Evolutionary conservation across 1,140 invertebrate genomes (phyloP).

Genomic region (Bombus soroeensis): DNA sequence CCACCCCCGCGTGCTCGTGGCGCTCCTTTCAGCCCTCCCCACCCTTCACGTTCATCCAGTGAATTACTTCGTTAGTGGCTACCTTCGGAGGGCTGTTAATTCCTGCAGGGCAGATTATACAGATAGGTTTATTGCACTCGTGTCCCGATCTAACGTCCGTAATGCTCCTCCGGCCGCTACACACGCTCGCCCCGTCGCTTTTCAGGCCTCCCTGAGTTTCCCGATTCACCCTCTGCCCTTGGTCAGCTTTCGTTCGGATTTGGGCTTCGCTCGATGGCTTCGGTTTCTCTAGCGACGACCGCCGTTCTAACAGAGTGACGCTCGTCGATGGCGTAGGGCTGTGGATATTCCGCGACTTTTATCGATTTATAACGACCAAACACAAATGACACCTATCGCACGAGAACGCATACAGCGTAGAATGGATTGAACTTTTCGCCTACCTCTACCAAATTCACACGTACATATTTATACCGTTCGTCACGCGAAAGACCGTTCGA

Average conservation of each 20-base stretch:
- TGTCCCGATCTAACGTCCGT: constrained; percentile 84
- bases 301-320: no score
- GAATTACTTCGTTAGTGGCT: constrained; percentile 84
- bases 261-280: background rate
- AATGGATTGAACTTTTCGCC: no score
- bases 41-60: constrained; percentile 81
- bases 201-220: constrained; percentile 41
- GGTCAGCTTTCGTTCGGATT: constrained; percentile 14
- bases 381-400: no score
- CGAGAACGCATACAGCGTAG: no score
- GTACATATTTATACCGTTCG: no score
- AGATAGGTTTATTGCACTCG: constrained; percentile 84
- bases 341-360: no score
- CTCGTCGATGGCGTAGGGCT: no score
- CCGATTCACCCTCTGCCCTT: constrained; percentile 6
- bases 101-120: constrained; percentile 84
- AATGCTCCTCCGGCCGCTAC: constrained; percentile 76
- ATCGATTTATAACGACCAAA: no score
- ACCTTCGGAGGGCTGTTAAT: constrained; percentile 84
- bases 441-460: no score
- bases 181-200: constrained; percentile 56
- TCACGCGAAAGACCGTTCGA: no score
- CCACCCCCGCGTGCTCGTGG: constrained; percentile 34
- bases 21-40: constrained; percentile 10
- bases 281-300: background rate